Evolutionary conservation across 2,797 vertebrate genomes (phyloP), one percentile per base, ranked within the genome.

Genomic region (Ptychadena robeensis): DNA sequence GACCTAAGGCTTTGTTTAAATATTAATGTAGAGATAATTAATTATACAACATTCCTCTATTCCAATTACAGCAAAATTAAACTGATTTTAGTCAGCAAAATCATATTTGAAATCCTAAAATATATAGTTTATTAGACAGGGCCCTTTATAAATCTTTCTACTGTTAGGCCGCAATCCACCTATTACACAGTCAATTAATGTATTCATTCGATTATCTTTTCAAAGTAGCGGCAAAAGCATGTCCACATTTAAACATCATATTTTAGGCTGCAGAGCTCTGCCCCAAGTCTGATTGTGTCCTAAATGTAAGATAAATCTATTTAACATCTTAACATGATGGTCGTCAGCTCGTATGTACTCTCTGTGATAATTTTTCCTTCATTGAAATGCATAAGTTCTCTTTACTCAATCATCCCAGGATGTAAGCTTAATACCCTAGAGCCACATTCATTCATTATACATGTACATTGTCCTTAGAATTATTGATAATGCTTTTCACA

Each of bases 401-500:
- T 89, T 89, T 91, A 90, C 91, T 91, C 94, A 94, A 96, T 93
- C 92, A 93, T 93, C 90, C 90, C 92, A 91, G 91, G 93, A 95
- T 86, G 89, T 90, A 93, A 95, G 92, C 92, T 28, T 90, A 91
- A 92, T 91, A 94, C 94, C 96, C 93, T 83, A 87, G 88, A 96
- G 96, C 94, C 93, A 95, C 90, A 91, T 89, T 91, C 91, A 96
- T 97, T 93, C 91, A 96, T 97, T 95, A 96, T 97, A 90, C 91
- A 95, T 95, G 93, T 93, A 89, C 35, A 67, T 96, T 96, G 95
- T 96, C 96, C 92, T 94, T 93, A 94, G 91, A 95, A 96, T 95
- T 96, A 96, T 96, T 95, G 94, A 95, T 96, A 95, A 96, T 92
- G 88, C 89, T 95, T 94, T 95, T 94, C 88, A 93, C 93, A 95